A percentile compares a stretch with the other conserved stretches of the same genome.
Evolutionary conservation across 1,140 invertebrate species (phyloP).

Genomic region (Drosophila orosa): DNA sequence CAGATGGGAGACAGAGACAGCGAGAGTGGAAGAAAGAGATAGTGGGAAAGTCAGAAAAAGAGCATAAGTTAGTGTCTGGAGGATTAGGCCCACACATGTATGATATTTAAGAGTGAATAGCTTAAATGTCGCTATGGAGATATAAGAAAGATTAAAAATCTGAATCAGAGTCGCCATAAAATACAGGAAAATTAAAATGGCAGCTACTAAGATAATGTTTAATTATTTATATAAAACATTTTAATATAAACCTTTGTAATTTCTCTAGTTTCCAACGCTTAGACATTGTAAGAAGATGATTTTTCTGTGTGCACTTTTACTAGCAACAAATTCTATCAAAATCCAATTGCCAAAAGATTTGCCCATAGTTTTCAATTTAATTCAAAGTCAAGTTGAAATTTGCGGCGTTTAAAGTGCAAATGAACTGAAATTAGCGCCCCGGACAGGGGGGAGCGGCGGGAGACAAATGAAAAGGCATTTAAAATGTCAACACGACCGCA

Average conservation of each 20-base stretch:
- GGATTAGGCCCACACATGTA: conserved; percentile 13
- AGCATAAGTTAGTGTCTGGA: neutral
- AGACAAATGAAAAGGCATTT: conserved; percentile 80
- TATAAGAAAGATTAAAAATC: conserved; percentile 40
- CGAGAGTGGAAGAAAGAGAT: neutral
- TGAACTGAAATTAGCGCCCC: conserved; percentile 72
- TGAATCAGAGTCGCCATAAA: neutral
- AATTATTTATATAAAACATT: too few species aligned
- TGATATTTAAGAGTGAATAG: conserved; percentile 5
- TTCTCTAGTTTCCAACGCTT: too few species aligned
- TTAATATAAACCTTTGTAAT: too few species aligned
- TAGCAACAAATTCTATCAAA: neutral
- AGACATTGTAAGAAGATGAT: too few species aligned
- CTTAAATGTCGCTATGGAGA: conserved; percentile 51
- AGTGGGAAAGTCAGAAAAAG: neutral
- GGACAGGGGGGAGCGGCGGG: conserved; percentile 5
- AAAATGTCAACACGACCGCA: conserved; percentile 81
- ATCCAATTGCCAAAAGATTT: conserved; percentile 12
- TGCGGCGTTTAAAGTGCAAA: conserved; percentile 68
- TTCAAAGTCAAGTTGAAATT: conserved; percentile 50
- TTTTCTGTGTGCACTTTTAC: too few species aligned
- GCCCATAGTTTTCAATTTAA: conserved; percentile 50
- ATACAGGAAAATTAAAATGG: too few species aligned
- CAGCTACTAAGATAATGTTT: too few species aligned
- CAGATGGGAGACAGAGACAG: neutral